A percentile compares a stretch with the other conserved stretches of the same genome.
phyloP scores from a whole-genome alignment of 2,888 invertebrate species.

The Tenthredo livida region DNA sequence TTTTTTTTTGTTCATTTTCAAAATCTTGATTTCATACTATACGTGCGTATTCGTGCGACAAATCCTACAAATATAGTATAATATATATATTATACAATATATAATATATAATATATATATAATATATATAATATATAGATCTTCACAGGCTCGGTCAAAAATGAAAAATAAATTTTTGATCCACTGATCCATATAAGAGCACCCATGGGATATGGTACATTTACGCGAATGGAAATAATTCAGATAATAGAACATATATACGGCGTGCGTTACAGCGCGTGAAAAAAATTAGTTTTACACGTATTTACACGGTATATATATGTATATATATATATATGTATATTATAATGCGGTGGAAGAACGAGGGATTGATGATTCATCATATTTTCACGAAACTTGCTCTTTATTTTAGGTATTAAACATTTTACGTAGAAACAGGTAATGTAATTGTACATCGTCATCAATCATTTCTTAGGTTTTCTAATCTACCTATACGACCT shows the following conservation, averaged over 20 bases:
- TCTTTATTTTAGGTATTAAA: background rate
- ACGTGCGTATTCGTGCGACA: background rate
- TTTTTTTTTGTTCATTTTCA: background rate
- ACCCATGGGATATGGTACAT: conserved; percentile 69
- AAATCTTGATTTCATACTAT: background rate
- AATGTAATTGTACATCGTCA: background rate
- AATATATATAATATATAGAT: background rate
- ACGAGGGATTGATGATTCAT: conserved; percentile 33
- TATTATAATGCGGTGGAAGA: conserved; percentile 25
- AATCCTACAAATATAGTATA: background rate
- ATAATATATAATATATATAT: background rate
- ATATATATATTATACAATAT: no score
- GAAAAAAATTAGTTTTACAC: background rate
- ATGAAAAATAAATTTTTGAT: conserved; percentile 18
- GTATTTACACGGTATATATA: conserved; percentile 21
- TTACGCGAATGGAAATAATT: conserved; percentile 61
- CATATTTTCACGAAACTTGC: background rate
- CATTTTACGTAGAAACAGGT: background rate
- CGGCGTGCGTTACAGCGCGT: conserved; percentile 25
- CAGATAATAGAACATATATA: conserved; percentile 7
- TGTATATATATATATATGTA: background rate
- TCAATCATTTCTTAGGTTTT: background rate
- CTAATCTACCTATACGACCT: background rate
- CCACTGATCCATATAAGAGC: conserved; percentile 62
- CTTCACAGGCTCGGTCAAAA: background rate